A percentile compares a stretch with the other conserved stretches of the same genome.
These are phyloP conservation scores for Caenorhabditis inopinata DNA, from an alignment of 1,140 invertebrate genomes.

Conservation along the genomic window DNA sequence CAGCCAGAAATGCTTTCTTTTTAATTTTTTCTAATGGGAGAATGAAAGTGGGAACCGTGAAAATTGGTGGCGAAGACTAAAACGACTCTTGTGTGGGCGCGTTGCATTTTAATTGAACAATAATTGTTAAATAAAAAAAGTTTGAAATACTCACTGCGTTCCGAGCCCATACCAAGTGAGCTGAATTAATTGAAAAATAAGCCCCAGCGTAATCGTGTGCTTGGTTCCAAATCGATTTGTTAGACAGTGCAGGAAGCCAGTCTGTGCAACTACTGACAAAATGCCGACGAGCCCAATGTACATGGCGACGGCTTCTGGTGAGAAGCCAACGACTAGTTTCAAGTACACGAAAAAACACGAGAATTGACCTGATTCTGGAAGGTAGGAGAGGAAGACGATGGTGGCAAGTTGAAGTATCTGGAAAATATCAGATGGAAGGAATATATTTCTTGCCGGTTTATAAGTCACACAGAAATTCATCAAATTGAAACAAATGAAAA, in stretches of 20 bases:
- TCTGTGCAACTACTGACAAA: conserved; percentile 90
- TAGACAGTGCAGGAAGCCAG: conserved; percentile 72
- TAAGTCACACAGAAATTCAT: no score
- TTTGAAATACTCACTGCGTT: conserved; percentile 70
- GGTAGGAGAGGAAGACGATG: conserved; percentile 93
- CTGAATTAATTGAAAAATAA: conserved; percentile 89
- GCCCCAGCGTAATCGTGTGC: conserved; percentile 92
- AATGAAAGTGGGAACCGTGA: no score
- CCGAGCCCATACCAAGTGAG: conserved; percentile 94
- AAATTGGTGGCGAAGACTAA: no score
- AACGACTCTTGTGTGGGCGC: no score
- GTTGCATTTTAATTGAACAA: no score
- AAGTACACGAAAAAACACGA: conserved; percentile 99
- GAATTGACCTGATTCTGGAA: conserved; percentile 96
- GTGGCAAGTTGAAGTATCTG: conserved; percentile 79
- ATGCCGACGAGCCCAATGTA: conserved; percentile 96
- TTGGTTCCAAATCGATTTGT: conserved; percentile 90
- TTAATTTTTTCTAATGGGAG: no score
- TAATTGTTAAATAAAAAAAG: no score
- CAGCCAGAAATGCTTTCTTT: no score
- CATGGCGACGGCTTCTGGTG: conserved; percentile 86
- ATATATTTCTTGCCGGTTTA: no score
- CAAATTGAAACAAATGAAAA: no score
- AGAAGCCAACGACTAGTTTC: conserved; percentile 88
- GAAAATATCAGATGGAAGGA: no score